phyloP scores from a whole-genome alignment of 2,113 vertebrate genomes.

The Eurypyga helias region DNA sequence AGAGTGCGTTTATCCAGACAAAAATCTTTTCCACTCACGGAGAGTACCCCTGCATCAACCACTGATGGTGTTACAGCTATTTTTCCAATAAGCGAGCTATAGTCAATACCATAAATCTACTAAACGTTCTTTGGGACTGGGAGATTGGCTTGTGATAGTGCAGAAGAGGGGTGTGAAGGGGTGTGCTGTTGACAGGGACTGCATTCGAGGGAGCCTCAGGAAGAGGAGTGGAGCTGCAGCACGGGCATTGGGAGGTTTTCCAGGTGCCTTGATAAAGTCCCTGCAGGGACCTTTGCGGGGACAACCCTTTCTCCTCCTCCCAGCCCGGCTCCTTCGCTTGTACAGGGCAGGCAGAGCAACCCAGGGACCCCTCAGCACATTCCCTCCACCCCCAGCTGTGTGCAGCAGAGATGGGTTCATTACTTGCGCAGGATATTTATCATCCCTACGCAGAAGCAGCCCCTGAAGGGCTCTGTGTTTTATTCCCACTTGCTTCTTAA shows the following conservation, averaged over 20 bases:
- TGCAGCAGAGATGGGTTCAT: neutral
- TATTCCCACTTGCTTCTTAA: neutral
- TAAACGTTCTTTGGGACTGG: neutral
- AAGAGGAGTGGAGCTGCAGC: neutral
- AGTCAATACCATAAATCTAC: neutral
- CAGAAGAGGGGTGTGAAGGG: neutral
- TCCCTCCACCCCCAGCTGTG: neutral
- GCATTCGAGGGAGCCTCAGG: neutral
- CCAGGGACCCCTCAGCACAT: neutral
- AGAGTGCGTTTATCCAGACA: neutral
- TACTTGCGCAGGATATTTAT: neutral
- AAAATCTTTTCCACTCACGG: neutral
- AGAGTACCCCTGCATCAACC: neutral
- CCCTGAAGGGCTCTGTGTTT: neutral
- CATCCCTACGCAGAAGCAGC: neutral
- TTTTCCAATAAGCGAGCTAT: neutral
- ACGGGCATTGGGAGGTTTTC: neutral
- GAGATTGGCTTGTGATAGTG: neutral
- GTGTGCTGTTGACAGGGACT: neutral
- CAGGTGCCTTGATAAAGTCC: neutral
- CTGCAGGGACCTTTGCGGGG: neutral
- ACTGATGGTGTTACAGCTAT: neutral
- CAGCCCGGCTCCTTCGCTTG: rapidly evolving
- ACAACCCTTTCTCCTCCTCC: neutral
- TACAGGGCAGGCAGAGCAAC: rapidly evolving